Percentiles rank a stretch among this genome's conserved stretches.
Evolutionary conservation across 2,888 invertebrate species (phyloP).

Genomic region (Orchesellides sinensis): DNA sequence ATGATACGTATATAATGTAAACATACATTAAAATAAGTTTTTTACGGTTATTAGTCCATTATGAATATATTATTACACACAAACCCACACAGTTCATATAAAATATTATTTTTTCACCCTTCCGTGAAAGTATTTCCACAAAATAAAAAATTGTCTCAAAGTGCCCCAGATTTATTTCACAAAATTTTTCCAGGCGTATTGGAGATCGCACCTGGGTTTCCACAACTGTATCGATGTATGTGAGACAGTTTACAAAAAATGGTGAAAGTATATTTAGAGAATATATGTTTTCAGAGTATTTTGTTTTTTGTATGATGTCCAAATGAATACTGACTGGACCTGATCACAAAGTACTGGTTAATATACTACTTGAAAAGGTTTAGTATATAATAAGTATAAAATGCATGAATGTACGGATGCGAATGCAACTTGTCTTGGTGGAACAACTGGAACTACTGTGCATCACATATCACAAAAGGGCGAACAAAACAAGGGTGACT

Average conservation of each 20-base stretch:
- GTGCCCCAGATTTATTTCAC: conserved; percentile 20
- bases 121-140: too few relatives aligned
- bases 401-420: too few relatives aligned
- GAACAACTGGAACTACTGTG: too few relatives aligned
- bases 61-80: conserved; percentile 17
- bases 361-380: too few relatives aligned
- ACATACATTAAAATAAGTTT: too few relatives aligned
- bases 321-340: not conserved
- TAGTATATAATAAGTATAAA: too few relatives aligned
- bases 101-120: too few relatives aligned
- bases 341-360: not conserved
- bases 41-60: conserved; percentile 3
- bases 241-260: too few relatives aligned
- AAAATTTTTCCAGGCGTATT: too few relatives aligned
- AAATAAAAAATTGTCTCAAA: not conserved
- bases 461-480: not conserved
- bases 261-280: too few relatives aligned
- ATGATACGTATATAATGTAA: conserved; percentile 1
- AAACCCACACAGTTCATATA: not conserved
- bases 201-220: too few relatives aligned
- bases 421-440: not conserved
- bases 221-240: too few relatives aligned
- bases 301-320: not conserved
- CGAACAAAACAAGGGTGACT: conserved; percentile 7
- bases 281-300: not conserved